These are phyloP conservation scores for Bucorvus abyssinicus DNA, from an alignment of 2,797 vertebrate species.

Conservation along the genomic window DNA sequence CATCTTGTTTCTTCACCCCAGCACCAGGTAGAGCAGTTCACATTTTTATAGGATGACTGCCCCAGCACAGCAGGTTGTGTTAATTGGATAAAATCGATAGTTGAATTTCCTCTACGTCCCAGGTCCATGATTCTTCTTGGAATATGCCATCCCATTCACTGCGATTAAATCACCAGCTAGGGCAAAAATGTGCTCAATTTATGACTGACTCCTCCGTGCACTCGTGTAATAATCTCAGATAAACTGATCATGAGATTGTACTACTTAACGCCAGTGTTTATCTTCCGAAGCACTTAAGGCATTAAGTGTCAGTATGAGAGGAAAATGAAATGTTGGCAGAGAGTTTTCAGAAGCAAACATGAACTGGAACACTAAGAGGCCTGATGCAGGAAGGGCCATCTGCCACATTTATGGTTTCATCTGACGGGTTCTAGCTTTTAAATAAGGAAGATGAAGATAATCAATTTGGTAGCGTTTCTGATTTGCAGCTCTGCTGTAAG, in stretches of 20 bases:
- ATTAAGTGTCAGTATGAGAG: constrained; percentile 42
- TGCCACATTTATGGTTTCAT: neutral
- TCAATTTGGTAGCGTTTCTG: neutral
- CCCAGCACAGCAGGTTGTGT: neutral
- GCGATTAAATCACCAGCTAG: neutral
- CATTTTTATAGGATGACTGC: neutral
- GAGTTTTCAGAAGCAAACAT: neutral
- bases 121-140: neutral
- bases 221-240: constrained; percentile 52
- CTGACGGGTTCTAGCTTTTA: neutral
- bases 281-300: constrained; percentile 60
- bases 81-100: neutral
- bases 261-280: constrained; percentile 60
- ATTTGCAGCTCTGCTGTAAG: constrained; percentile 1
- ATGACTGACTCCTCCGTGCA: neutral
- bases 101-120: neutral
- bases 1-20: neutral
- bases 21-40: neutral
- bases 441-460: neutral
- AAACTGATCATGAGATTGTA: constrained; percentile 56
- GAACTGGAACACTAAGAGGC: neutral
- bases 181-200: constrained; percentile 8
- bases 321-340: constrained; percentile 43
- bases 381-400: neutral
- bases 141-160: neutral